Evolutionary conservation across 2,797 vertebrate species (phyloP), one percentile per base, ranked within the genome.

Genomic region (Protosalanx chinensis): DNA sequence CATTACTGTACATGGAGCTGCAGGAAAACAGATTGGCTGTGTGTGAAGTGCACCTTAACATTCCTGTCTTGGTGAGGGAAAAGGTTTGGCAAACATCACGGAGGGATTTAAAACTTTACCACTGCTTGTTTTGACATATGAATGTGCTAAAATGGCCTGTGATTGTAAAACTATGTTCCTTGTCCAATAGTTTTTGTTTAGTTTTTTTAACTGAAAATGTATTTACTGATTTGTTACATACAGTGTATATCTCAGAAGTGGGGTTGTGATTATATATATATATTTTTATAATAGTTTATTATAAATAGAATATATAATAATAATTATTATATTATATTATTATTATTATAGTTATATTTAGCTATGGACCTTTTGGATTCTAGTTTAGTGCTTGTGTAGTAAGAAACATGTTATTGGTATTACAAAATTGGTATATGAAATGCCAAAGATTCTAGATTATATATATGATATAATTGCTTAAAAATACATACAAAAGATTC

Each of bases 101-200:
- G 60, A 70, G 59, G 72, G 65, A 84, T 80, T 82, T 80, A 67
- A 77, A 81, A 86, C 76, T 67, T 74, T 78, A 83, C 77, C 81
- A 79, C 84, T 84, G 84, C 80, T 78, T 73, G 72, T 79, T 83
- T 81, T 85, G 86, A 89, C 82, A 68, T 87, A 81, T 84, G 80
- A 77, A 76, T 73, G 74, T 76, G 84, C 81, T 85, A 70, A 81
- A 85, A 87, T 83, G 76, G 75, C 77, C 73, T 77, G 82, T 77
- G 78, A 70, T 71, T 78, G 75, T 76, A 72, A 78, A 82, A 74
- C 53, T 74, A 80, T 86, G 86, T 76, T 75, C 78, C 73, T 69
- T 84, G 78, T 86, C 80, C 80, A 62, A 75, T 73, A 72, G 68
- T 72, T 64, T 62, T 68, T 72, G 68, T 27, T 27, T 27, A 27